Evolutionary conservation across 2,888 invertebrate genomes (phyloP).

Genomic region (Eilema sororculum): DNA sequence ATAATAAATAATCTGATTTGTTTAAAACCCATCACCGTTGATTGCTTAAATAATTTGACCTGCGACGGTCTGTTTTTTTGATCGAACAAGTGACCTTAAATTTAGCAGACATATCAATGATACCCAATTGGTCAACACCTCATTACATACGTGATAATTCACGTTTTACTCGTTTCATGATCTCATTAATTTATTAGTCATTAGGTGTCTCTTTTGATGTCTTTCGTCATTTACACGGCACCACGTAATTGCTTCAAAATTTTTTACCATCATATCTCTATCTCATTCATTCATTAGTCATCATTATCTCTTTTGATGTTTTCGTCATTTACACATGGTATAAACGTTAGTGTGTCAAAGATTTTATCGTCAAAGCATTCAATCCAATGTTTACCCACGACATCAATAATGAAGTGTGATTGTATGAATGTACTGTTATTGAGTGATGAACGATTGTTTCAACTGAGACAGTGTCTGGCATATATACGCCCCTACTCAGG

Average conservation of each 20-base stretch:
- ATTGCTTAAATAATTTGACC: not conserved
- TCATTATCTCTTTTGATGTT: not conserved
- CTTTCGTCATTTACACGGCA: not conserved
- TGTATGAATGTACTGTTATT: conserved; percentile 3
- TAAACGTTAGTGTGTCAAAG: not conserved
- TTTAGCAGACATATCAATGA: conserved; percentile 5
- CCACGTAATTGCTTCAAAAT: not conserved
- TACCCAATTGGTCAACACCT: not conserved
- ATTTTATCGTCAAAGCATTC: conserved; percentile 5
- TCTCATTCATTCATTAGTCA: not conserved
- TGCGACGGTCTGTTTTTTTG: not conserved
- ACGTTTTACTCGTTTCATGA: conserved; percentile 7
- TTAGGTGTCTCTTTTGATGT: not conserved
- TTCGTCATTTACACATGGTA: not conserved
- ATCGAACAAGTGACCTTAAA: not conserved
- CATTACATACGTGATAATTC: conserved; percentile 6
- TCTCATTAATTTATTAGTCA: not conserved
- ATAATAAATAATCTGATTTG: not conserved
- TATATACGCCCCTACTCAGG: conserved; percentile 15
- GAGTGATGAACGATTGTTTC: conserved; percentile 4
- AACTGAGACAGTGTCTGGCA: conserved; percentile 25
- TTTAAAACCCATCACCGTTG: not conserved
- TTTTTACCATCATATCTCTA: not conserved
- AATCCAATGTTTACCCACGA: conserved; percentile 18
- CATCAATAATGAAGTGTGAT: conserved; percentile 2